Conservation (phyloP, 1,140 invertebrate species). For the Zelostemma sp. region DNA sequence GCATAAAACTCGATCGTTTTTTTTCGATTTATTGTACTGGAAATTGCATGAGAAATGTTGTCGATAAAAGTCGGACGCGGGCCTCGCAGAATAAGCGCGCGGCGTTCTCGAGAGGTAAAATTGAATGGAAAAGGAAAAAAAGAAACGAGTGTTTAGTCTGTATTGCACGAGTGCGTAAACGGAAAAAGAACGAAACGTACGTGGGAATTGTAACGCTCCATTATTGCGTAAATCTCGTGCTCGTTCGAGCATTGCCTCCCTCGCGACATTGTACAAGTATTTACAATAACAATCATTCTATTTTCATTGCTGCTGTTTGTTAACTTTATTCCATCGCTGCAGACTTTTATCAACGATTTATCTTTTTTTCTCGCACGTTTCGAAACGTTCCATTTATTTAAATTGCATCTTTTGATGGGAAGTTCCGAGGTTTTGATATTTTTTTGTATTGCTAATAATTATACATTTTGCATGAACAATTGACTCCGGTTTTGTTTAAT, state of each 20-base stretch:
- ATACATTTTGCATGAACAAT: no score
- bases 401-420: no score
- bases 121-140: slow-evolving; percentile 17
- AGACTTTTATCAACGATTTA: no score
- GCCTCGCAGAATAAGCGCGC: slow-evolving; percentile 27
- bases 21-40: background rate
- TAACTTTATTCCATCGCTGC: no score
- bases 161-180: slow-evolving; percentile 12
- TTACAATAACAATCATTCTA: slow-evolving; percentile 28
- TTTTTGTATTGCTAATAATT: no score
- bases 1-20: background rate
- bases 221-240: slow-evolving; percentile 24
- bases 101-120: background rate
- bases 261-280: slow-evolving; percentile 30
- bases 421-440: no score
- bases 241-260: slow-evolving; percentile 23
- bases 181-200: slow-evolving; percentile 8
- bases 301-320: no score
- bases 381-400: no score
- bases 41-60: slow-evolving; percentile 1
- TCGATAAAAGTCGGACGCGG: background rate
- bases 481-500: no score
- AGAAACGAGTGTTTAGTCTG: slow-evolving; percentile 33
- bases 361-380: no score
- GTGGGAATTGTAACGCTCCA: slow-evolving; percentile 31